Conservation (phyloP, 2,113 vertebrate genomes). For the Strix aluco region DNA sequence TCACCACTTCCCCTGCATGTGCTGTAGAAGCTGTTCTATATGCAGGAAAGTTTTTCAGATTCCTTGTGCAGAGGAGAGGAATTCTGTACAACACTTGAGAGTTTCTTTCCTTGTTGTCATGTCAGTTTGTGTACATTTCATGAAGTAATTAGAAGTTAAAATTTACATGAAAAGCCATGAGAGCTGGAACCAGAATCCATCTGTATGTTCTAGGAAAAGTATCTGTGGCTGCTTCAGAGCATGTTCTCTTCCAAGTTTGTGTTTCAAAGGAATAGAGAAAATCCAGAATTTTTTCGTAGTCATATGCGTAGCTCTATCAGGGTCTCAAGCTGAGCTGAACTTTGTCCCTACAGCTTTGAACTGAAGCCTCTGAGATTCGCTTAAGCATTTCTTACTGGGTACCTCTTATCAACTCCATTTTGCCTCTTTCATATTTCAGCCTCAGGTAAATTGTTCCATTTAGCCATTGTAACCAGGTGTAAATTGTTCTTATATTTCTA, state of each 20-base stretch:
- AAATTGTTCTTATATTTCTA: not conserved
- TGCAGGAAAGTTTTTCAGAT: not conserved
- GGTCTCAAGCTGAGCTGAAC: not conserved
- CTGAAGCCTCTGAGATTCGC: not conserved
- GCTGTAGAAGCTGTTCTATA: not conserved
- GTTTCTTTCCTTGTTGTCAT: not conserved
- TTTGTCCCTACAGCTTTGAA: not conserved
- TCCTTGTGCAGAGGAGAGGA: not conserved
- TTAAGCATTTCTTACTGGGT: not conserved
- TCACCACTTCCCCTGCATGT: rapidly evolving
- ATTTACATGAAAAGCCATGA: not conserved
- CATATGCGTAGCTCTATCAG: not conserved
- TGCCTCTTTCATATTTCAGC: not conserved
- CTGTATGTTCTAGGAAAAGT: not conserved
- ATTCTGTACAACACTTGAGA: not conserved
- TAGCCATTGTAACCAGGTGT: not conserved
- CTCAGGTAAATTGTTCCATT: not conserved
- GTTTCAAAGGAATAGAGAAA: not conserved
- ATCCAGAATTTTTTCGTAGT: not conserved
- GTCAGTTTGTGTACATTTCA: not conserved
- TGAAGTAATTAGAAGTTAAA: not conserved
- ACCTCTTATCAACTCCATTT: not conserved
- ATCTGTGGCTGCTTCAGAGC: not conserved
- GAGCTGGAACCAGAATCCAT: not conserved
- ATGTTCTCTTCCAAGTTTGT: not conserved